phyloP scores from a whole-genome alignment of 1,140 invertebrate genomes.

The Hyphantria cunea region DNA sequence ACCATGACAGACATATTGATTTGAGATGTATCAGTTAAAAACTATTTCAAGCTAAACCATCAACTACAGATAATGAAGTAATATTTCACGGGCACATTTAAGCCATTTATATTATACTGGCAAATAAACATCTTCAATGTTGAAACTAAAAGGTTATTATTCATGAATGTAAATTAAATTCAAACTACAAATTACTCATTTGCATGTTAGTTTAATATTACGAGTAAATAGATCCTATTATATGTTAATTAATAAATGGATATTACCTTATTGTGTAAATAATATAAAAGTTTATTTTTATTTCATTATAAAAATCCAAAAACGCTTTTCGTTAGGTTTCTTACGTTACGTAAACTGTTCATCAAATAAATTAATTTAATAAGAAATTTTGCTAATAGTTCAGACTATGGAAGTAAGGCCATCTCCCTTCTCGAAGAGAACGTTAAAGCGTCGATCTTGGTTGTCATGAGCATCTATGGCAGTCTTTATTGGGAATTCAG shows the following conservation, averaged over 20 bases:
- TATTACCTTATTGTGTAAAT: conserved; percentile 4
- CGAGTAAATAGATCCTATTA: conserved; percentile 16
- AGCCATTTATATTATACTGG: conserved; percentile 20
- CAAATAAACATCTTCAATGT: conserved; percentile 25
- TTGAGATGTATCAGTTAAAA: background rate
- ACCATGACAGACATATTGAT: too few species aligned
- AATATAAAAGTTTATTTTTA: too few species aligned
- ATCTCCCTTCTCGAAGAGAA: too few species aligned
- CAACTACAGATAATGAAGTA: conserved; percentile 21
- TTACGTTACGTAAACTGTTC: too few species aligned
- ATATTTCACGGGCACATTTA: conserved; percentile 19
- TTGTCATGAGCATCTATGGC: too few species aligned
- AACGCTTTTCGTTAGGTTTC: too few species aligned
- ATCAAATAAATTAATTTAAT: too few species aligned
- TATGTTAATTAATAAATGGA: conserved; percentile 12
- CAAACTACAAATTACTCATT: conserved; percentile 30
- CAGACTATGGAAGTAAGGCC: too few species aligned
- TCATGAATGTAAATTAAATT: conserved; percentile 31
- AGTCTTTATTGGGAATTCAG: too few species aligned
- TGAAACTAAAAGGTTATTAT: conserved; percentile 30
- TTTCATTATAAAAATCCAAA: too few species aligned
- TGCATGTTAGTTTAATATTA: conserved; percentile 26
- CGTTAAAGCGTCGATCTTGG: too few species aligned
- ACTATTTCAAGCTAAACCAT: background rate
- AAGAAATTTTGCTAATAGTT: too few species aligned